Evolutionary conservation across 2,113 vertebrate species (phyloP).

Genomic region (Myodes glareolus): DNA sequence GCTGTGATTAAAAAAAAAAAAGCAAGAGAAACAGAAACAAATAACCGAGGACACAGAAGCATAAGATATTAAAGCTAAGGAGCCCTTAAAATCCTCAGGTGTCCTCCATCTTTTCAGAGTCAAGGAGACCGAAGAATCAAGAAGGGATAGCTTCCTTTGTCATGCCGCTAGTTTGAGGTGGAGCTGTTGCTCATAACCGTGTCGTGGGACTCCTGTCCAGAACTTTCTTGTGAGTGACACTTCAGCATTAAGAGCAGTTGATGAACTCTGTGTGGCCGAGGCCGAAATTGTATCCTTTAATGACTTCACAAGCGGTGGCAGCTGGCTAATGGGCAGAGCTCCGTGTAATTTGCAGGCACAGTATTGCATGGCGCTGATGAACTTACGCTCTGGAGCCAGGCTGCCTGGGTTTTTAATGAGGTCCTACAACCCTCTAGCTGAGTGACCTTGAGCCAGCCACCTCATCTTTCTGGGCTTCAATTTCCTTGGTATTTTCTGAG

Average conservation of each 20-base stretch:
- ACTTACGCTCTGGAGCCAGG: background rate
- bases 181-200: constrained; percentile 25
- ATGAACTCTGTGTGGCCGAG: constrained; percentile 19
- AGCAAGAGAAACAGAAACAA: constrained; percentile 35
- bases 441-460: constrained; percentile 44
- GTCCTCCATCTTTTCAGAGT: constrained; percentile 23
- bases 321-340: background rate
- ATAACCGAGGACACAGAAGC: constrained; percentile 42
- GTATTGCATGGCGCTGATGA: background rate
- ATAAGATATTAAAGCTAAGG: constrained; percentile 8
- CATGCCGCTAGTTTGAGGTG: background rate
- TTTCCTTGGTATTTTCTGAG: constrained; percentile 43
- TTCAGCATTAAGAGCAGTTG: background rate
- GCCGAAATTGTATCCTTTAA: constrained; percentile 37
- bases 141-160: background rate
- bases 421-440: background rate
- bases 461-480: constrained; percentile 43
- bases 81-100: constrained; percentile 11
- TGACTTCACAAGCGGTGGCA: background rate
- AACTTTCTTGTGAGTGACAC: constrained; percentile 45
- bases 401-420: constrained; percentile 46
- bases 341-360: background rate
- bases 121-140: background rate
- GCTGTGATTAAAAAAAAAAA: background rate
- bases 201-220: constrained; percentile 36